phyloP scores from a whole-genome alignment of 2,888 invertebrate species.

The Diadromus collaris region DNA sequence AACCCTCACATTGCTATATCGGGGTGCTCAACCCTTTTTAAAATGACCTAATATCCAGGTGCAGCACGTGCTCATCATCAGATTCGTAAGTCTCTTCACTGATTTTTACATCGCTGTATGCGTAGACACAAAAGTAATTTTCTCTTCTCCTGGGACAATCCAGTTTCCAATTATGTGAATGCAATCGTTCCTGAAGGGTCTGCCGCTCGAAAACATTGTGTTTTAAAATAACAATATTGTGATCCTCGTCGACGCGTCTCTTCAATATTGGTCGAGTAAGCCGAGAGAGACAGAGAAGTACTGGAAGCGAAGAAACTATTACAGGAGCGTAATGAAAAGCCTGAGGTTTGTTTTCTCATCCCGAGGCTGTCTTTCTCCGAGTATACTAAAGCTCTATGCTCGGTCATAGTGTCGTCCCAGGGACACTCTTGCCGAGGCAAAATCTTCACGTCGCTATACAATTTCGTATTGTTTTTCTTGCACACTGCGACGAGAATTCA shows the following conservation, averaged over 20 bases:
- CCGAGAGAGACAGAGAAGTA: slow-evolving; percentile 1
- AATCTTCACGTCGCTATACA: slow-evolving; percentile 14
- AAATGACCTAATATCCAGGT: neutral
- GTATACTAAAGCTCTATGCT: neutral
- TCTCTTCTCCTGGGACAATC: neutral
- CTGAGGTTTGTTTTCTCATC: slow-evolving; percentile 44
- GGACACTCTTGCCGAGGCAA: neutral
- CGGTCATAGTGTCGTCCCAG: neutral
- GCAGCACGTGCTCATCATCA: neutral
- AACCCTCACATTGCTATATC: neutral
- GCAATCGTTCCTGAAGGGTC: neutral
- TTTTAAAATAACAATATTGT: slow-evolving; percentile 19
- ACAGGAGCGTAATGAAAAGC: slow-evolving; percentile 47
- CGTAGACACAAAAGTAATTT: neutral
- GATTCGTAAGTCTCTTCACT: neutral
- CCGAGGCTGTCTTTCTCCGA: slow-evolving; percentile 6
- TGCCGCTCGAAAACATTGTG: neutral
- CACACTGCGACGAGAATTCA: neutral
- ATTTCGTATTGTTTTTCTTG: slow-evolving; percentile 23
- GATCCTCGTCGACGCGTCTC: slow-evolving; percentile 3
- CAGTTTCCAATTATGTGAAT: neutral
- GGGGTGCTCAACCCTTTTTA: neutral
- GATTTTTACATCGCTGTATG: neutral
- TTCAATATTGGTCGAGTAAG: slow-evolving; percentile 7
- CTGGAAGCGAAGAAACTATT: slow-evolving; percentile 22